Evolutionary conservation across 2,888 invertebrate species (phyloP).

Genomic region (Neria commutata): DNA sequence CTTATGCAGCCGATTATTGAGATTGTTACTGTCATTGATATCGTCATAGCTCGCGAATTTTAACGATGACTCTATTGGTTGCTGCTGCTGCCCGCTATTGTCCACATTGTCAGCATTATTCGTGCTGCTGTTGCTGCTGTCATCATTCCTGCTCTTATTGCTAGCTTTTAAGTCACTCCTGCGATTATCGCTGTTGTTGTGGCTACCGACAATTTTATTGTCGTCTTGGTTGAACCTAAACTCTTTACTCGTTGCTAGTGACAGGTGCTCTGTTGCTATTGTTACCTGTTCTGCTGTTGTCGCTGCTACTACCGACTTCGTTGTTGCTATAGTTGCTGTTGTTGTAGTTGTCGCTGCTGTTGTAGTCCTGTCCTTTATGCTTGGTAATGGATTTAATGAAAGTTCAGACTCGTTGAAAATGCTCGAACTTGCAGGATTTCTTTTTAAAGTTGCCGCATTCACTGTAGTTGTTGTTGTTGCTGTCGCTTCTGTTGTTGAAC

Average conservation of each 20-base stretch:
- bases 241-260: background rate
- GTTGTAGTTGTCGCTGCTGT: conserved; percentile 22
- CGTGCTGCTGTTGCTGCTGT: conserved; percentile 18
- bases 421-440: conserved; percentile 20
- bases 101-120: background rate
- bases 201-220: background rate
- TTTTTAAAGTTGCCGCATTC: conserved; percentile 12
- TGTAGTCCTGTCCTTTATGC: background rate
- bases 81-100: conserved; percentile 10
- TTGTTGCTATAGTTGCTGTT: conserved; percentile 18
- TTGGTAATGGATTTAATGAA: conserved; percentile 24
- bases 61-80: conserved; percentile 17
- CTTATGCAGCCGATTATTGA: conserved; percentile 15
- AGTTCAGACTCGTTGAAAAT: conserved; percentile 22
- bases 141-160: conserved; percentile 19
- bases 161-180: background rate
- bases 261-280: conserved; percentile 8
- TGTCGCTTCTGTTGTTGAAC: conserved; percentile 7
- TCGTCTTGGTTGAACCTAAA: conserved; percentile 21
- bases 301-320: conserved; percentile 21
- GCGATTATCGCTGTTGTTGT: conserved; percentile 5
- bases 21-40: conserved; percentile 9
- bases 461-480: conserved; percentile 29
- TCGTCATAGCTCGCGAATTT: conserved; percentile 34
- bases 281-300: conserved; percentile 15